A percentile compares a stretch with the other conserved stretches of the same genome.
These are phyloP conservation scores for Tachystola acroxantha DNA, from an alignment of 2,888 invertebrate genomes.

Conservation along the genomic window DNA sequence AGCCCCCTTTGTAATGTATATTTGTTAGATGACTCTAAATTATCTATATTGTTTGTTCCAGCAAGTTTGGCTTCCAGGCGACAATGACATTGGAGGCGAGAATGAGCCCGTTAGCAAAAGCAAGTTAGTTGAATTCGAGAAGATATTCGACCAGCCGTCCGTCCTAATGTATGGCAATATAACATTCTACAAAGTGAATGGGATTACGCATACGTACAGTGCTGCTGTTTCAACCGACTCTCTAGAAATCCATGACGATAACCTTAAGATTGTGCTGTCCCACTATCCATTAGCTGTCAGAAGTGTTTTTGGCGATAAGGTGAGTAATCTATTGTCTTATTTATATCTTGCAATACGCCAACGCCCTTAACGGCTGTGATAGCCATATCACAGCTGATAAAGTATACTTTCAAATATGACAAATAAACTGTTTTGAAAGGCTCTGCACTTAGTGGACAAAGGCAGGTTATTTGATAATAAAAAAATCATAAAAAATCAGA, in stretches of 20 bases:
- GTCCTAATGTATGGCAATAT: constrained; percentile 79
- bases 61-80: constrained; percentile 94
- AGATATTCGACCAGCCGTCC: constrained; percentile 84
- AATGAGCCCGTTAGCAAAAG: constrained; percentile 82
- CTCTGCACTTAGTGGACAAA: too few relatives aligned
- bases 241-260: constrained; percentile 37
- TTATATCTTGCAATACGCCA: too few relatives aligned
- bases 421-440: too few relatives aligned
- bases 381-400: too few relatives aligned
- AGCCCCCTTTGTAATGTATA: too few relatives aligned
- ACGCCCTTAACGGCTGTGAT: too few relatives aligned
- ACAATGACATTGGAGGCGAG: constrained; percentile 99
- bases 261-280: constrained; percentile 82
- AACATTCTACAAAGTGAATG: constrained; percentile 86
- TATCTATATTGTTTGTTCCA: too few relatives aligned
- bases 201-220: constrained; percentile 82
- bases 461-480: too few relatives aligned
- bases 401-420: too few relatives aligned
- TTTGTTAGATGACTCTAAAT: too few relatives aligned
- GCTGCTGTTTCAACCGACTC: constrained; percentile 44
- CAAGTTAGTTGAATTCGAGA: constrained; percentile 86
- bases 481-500: too few relatives aligned
- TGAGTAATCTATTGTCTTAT: too few relatives aligned
- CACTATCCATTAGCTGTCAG: constrained; percentile 81
- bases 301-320: constrained; percentile 41